Evolutionary conservation across 2,113 vertebrate species (phyloP).

Genomic region (Puntigrus tetrazona): DNA sequence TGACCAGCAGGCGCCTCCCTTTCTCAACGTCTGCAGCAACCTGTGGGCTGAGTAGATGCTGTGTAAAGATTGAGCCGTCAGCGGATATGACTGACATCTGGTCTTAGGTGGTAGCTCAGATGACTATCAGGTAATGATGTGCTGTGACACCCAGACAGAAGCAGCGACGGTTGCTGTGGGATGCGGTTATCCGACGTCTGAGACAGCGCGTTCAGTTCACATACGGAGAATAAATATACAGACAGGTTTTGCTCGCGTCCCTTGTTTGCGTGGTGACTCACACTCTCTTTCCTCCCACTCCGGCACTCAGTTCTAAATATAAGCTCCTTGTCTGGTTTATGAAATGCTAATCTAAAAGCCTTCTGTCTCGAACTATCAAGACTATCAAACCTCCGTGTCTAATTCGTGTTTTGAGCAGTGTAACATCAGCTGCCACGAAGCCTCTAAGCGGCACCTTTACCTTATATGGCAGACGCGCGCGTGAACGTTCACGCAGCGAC

Average conservation of each 20-base stretch:
- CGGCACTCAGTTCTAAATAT: conserved; percentile 38
- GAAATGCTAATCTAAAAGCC: background rate
- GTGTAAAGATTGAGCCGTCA: background rate
- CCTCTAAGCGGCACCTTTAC: conserved; percentile 1
- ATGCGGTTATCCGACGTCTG: background rate
- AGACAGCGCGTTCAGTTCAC: background rate
- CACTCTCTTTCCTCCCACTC: background rate
- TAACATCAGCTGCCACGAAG: background rate
- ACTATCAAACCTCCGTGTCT: background rate
- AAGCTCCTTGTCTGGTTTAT: conserved; percentile 20
- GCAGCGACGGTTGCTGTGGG: background rate
- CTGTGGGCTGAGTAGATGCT: background rate
- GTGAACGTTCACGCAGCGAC: background rate
- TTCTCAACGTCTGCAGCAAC: background rate
- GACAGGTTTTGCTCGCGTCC: conserved; percentile 5
- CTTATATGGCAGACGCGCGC: conserved; percentile 25
- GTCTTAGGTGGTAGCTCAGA: background rate
- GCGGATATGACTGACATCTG: conserved; percentile 2
- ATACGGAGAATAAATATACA: conserved; percentile 10
- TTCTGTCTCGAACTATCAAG: background rate
- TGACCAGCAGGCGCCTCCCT: conserved; percentile 26
- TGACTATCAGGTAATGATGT: background rate
- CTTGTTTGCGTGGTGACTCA: conserved; percentile 45
- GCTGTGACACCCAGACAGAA: background rate
- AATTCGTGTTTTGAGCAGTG: background rate